Percentiles rank a stretch among this genome's conserved stretches.
phyloP scores from a whole-genome alignment of 2,113 vertebrate species.

The Aix galericulata region DNA sequence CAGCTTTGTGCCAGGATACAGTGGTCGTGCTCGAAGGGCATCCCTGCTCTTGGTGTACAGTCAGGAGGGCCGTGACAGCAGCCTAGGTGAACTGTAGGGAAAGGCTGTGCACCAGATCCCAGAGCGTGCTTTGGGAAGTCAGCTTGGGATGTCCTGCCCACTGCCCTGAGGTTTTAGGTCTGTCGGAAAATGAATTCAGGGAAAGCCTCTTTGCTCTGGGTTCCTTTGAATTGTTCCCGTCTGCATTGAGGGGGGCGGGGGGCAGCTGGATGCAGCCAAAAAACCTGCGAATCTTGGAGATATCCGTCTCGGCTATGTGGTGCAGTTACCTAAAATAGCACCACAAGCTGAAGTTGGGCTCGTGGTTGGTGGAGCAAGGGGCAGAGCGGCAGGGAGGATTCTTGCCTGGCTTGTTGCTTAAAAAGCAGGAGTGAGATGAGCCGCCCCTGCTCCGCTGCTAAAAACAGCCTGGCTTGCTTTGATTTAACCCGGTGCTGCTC shows the following conservation, averaged over 20 bases:
- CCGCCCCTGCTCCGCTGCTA: slow-evolving; percentile 56
- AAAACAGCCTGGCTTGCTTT: slow-evolving; percentile 44
- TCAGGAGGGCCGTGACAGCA: not conserved
- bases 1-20: accelerated
- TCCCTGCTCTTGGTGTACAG: not conserved
- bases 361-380: slow-evolving; percentile 49
- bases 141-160: not conserved
- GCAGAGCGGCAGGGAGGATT: not conserved
- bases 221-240: not conserved
- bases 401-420: slow-evolving; percentile 37
- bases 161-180: not conserved
- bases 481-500: slow-evolving; percentile 50
- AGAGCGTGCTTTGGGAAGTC: not conserved
- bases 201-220: not conserved
- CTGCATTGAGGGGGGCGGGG: not conserved
- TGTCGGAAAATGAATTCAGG: not conserved
- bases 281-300: slow-evolving; percentile 7
- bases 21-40: not conserved
- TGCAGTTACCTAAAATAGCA: slow-evolving; percentile 42
- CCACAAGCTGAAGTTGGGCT: not conserved
- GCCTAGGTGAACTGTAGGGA: not conserved
- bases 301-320: not conserved
- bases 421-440: slow-evolving; percentile 49
- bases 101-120: not conserved
- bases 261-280: not conserved